phyloP scores from a whole-genome alignment of 2,113 vertebrate genomes.

The Myxocyprinus asiaticus region DNA sequence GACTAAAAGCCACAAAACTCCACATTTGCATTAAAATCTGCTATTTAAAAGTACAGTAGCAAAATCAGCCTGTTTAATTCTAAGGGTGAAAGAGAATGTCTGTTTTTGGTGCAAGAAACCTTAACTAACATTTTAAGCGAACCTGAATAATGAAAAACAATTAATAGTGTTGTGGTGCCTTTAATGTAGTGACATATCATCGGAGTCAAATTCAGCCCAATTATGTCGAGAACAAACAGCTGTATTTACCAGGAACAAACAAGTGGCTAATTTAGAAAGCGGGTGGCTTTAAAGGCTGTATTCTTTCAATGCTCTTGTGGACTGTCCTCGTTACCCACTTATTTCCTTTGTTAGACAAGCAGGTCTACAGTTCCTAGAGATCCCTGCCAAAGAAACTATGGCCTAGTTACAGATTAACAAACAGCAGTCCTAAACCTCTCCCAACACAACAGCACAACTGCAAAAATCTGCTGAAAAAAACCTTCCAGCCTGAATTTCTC shows the following conservation, averaged over 20 bases:
- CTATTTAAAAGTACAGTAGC: no score
- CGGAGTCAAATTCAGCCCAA: neutral
- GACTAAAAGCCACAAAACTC: no score
- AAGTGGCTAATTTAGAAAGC: slow-evolving; percentile 5
- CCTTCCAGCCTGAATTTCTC: neutral
- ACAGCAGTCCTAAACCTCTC: slow-evolving; percentile 10
- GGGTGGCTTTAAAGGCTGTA: slow-evolving; percentile 15
- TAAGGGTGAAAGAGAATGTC: no score
- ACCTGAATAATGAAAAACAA: no score
- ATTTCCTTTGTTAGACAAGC: slow-evolving; percentile 28
- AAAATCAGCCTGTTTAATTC: no score
- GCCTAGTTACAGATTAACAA: slow-evolving; percentile 50
- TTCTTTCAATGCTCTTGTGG: slow-evolving; percentile 26
- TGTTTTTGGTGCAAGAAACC: no score
- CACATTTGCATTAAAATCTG: no score
- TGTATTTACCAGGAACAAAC: slow-evolving; percentile 8
- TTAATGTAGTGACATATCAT: neutral
- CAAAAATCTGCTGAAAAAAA: neutral
- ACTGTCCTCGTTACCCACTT: slow-evolving; percentile 46
- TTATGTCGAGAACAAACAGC: neutral
- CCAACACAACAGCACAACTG: slow-evolving; percentile 12
- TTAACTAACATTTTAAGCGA: no score
- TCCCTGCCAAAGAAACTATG: slow-evolving; percentile 35
- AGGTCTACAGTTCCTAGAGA: slow-evolving; percentile 20
- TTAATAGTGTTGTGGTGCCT: no score